A percentile compares a stretch with the other conserved stretches of the same genome.
These are phyloP conservation scores for Hyalella azteca DNA, from an alignment of 2,888 invertebrate species.

Conservation along the genomic window DNA sequence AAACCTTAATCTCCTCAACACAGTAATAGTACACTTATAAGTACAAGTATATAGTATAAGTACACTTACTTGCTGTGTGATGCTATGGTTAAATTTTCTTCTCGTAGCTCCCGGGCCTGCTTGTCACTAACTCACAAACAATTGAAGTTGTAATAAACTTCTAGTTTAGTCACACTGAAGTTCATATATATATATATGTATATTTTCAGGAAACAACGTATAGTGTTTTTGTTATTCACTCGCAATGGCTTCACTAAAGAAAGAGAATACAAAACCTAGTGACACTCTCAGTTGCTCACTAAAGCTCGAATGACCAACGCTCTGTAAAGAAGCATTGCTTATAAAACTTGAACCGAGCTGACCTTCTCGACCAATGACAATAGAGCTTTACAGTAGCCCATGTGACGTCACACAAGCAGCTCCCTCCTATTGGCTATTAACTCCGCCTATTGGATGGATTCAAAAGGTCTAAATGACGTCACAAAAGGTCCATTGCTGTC, in stretches of 20 bases:
- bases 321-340: constrained; percentile 33
- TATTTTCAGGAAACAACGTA: too few relatives aligned
- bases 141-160: too few relatives aligned
- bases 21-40: too few relatives aligned
- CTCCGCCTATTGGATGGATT: constrained; percentile 31
- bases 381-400: constrained; percentile 56
- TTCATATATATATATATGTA: too few relatives aligned
- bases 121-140: too few relatives aligned
- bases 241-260: constrained; percentile 7
- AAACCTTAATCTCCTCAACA: too few relatives aligned
- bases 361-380: constrained; percentile 53
- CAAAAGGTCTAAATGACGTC: constrained; percentile 39
- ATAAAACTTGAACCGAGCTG: constrained; percentile 34
- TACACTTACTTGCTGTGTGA: too few relatives aligned
- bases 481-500: constrained; percentile 35
- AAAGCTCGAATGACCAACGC: constrained; percentile 25
- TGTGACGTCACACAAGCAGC: constrained; percentile 54
- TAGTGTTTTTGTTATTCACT: constrained; percentile 29
- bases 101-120: too few relatives aligned
- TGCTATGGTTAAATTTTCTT: too few relatives aligned
- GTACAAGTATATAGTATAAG: too few relatives aligned
- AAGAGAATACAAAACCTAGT: neutral
- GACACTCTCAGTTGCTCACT: neutral
- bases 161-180: too few relatives aligned
- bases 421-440: constrained; percentile 38